Percentiles rank a stretch among this genome's conserved stretches.
Conservation (phyloP, 1,140 invertebrate species). For the Trichonephila clavata region DNA sequence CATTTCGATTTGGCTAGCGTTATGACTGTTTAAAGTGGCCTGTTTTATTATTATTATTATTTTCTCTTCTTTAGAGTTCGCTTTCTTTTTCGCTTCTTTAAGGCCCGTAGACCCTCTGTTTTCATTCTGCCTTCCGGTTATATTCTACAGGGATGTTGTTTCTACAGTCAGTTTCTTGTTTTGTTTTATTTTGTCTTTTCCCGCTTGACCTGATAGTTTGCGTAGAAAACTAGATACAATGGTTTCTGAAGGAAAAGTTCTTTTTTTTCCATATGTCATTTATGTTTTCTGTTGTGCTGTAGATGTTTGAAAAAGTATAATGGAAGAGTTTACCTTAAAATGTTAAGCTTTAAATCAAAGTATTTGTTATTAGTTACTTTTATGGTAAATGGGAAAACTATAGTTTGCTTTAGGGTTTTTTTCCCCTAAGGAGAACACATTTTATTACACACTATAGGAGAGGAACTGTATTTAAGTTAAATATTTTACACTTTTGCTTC, state of each 20-base stretch:
- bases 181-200: background rate
- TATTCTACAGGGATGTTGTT: constrained; percentile 15
- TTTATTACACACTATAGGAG: too few species aligned
- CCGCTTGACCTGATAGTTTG: background rate
- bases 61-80: background rate
- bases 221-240: background rate
- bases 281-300: too few species aligned
- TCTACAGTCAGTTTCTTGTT: background rate
- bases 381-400: too few species aligned
- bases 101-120: constrained; percentile 17
- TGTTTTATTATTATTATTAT: constrained; percentile 59
- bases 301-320: too few species aligned
- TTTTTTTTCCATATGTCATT: too few species aligned
- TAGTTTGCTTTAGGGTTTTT: too few species aligned
- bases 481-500: too few species aligned
- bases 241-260: background rate
- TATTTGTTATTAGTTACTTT: too few species aligned
- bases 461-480: too few species aligned
- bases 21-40: constrained; percentile 69
- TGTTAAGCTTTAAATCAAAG: too few species aligned
- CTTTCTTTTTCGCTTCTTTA: constrained; percentile 41
- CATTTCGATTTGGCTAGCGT: constrained; percentile 64
- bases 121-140: background rate
- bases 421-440: too few species aligned
- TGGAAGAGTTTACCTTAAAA: too few species aligned